These are phyloP conservation scores for Hozukius guyotensis DNA, from an alignment of 2,797 vertebrate genomes.

Conservation along the genomic window DNA sequence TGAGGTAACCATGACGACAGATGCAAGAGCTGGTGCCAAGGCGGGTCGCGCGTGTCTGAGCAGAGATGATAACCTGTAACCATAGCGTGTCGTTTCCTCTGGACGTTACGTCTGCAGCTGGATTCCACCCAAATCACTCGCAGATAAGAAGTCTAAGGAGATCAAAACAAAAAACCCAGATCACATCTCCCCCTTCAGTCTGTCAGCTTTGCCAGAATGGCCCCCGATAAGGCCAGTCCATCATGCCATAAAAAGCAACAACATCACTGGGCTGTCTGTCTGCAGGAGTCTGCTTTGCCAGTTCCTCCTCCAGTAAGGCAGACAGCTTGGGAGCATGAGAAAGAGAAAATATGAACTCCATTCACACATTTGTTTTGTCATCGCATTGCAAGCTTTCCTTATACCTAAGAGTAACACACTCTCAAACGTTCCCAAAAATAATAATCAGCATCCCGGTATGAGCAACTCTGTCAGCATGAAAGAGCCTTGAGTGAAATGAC, in stretches of 20 bases:
- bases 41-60: conserved; percentile 62
- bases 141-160: conserved; percentile 73
- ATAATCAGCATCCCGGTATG: conserved; percentile 50
- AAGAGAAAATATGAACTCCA: conserved; percentile 16
- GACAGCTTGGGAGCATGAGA: conserved; percentile 8
- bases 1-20: conserved; percentile 49
- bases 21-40: conserved; percentile 47
- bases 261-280: conserved; percentile 45
- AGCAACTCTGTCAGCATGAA: conserved; percentile 68
- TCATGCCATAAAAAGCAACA: conserved; percentile 69
- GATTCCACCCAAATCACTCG: conserved; percentile 66
- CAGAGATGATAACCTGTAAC: conserved; percentile 73
- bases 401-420: neutral
- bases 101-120: conserved; percentile 66
- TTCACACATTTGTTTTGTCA: conserved; percentile 5
- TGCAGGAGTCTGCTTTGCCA: conserved; percentile 26
- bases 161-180: conserved; percentile 80
- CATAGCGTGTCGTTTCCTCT: conserved; percentile 72
- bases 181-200: conserved; percentile 73
- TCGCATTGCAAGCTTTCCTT: neutral
- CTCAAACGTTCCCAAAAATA: conserved; percentile 43
- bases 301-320: conserved; percentile 21
- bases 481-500: conserved; percentile 71
- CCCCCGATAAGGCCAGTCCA: conserved; percentile 75
- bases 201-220: conserved; percentile 76